Conservation (phyloP, 1,140 invertebrate species). For the Drosophila parvula region DNA sequence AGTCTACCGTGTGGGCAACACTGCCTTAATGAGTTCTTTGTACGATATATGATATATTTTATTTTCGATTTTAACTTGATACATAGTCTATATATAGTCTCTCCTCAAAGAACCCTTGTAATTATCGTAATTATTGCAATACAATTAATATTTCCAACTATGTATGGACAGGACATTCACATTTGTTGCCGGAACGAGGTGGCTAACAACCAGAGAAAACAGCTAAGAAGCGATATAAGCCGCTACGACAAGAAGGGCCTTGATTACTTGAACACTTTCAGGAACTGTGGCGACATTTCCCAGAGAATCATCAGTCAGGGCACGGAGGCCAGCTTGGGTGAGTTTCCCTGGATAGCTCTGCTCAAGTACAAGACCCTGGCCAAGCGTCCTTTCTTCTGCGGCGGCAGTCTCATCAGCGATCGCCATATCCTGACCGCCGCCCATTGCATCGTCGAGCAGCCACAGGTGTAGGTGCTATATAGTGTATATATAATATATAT, state of each 20-base stretch:
- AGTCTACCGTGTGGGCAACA: too few relatives aligned
- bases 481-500: too few relatives aligned
- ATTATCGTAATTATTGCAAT: too few relatives aligned
- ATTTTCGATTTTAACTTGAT: too few relatives aligned
- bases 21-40: too few relatives aligned
- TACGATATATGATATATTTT: too few relatives aligned
- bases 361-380: conserved; percentile 79
- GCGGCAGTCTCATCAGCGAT: conserved; percentile 84
- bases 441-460: conserved; percentile 61
- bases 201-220: not conserved
- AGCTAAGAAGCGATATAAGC: not conserved
- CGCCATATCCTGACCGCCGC: conserved; percentile 88
- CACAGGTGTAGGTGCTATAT: conserved; percentile 67
- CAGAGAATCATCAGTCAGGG: conserved; percentile 73
- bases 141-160: too few relatives aligned
- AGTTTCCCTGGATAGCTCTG: conserved; percentile 86
- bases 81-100: too few relatives aligned
- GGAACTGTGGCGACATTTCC: conserved; percentile 64
- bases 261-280: conserved; percentile 39
- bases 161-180: conserved; percentile 15
- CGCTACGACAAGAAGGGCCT: conserved; percentile 43
- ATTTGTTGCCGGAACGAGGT: conserved; percentile 49
- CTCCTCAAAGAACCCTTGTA: too few relatives aligned
- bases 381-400: conserved; percentile 67
- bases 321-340: conserved; percentile 76